phyloP scores from a whole-genome alignment of 2,797 vertebrate species.

The Gadopsis marmoratus region DNA sequence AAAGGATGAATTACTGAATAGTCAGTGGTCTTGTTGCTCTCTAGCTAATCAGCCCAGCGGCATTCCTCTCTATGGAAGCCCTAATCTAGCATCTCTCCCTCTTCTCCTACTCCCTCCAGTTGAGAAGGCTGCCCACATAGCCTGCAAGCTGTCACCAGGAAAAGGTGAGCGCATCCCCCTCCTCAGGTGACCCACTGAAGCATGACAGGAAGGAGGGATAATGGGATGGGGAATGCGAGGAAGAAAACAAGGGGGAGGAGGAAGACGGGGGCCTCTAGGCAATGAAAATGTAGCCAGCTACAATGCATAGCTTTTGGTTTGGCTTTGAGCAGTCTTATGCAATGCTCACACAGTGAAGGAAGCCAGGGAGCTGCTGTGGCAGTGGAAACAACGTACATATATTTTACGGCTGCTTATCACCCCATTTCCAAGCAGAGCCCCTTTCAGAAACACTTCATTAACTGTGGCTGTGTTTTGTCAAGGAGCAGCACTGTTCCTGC shows the following conservation, averaged over 20 bases:
- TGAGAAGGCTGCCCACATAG: slow-evolving; percentile 62
- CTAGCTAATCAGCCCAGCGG: slow-evolving; percentile 37
- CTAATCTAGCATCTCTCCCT: slow-evolving; percentile 56
- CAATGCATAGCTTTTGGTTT: slow-evolving; percentile 54
- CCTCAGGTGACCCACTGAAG: slow-evolving; percentile 67
- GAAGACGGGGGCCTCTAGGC: slow-evolving; percentile 60
- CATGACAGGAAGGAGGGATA: slow-evolving; percentile 50
- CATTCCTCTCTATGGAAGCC: slow-evolving; percentile 51
- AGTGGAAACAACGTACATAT: slow-evolving; percentile 47
- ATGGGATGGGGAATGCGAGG: slow-evolving; percentile 42
- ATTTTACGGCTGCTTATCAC: slow-evolving; percentile 62
- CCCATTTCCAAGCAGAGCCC: slow-evolving; percentile 50
- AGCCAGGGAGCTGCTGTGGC: slow-evolving; percentile 49
- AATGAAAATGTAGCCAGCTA: slow-evolving; percentile 58
- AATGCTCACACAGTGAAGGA: slow-evolving; percentile 44
- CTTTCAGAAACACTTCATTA: slow-evolving; percentile 67
- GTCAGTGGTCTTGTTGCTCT: slow-evolving; percentile 25
- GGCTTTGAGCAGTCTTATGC: slow-evolving; percentile 62
- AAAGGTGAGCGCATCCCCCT: slow-evolving; percentile 46
- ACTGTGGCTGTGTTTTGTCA: slow-evolving; percentile 40
- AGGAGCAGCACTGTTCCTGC: slow-evolving; percentile 32
- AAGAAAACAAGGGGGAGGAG: slow-evolving; percentile 48
- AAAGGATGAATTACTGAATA: slow-evolving; percentile 26
- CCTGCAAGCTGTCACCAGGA: slow-evolving; percentile 75
- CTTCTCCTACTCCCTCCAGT: slow-evolving; percentile 49